These are phyloP conservation scores for Zhuqinia jingwanae DNA, from an alignment of 2,888 invertebrate genomes.

Conservation along the genomic window DNA sequence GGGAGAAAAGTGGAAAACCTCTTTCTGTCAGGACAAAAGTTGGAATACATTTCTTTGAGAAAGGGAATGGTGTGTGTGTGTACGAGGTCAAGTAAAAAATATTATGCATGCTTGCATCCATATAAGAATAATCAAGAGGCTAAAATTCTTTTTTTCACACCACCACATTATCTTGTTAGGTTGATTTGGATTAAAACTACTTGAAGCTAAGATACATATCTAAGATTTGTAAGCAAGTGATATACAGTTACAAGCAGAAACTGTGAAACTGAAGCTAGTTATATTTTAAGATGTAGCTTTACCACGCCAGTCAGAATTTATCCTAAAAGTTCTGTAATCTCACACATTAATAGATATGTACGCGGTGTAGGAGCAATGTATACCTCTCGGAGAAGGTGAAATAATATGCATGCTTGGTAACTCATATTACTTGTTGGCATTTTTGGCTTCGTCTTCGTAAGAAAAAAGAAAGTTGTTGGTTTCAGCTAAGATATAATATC, in stretches of 20 bases:
- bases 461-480: slow-evolving; percentile 64
- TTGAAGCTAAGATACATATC: no score
- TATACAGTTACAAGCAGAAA: slow-evolving; percentile 2
- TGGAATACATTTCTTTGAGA: slow-evolving; percentile 67
- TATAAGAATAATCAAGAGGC: not conserved
- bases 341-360: no score
- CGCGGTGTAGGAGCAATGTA: no score
- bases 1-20: slow-evolving; percentile 60
- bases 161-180: slow-evolving; percentile 51
- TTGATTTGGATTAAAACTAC: slow-evolving; percentile 57
- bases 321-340: no score
- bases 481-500: slow-evolving; percentile 48
- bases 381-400: no score
- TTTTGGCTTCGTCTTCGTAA: no score
- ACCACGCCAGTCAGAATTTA: slow-evolving; percentile 1
- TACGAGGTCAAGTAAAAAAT: no score
- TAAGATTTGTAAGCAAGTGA: no score
- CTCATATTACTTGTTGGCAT: no score
- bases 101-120: slow-evolving; percentile 52
- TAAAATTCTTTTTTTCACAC: slow-evolving; percentile 7
- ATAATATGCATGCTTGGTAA: no score
- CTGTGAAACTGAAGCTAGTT: not conserved
- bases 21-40: slow-evolving; percentile 60
- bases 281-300: no score
- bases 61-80: slow-evolving; percentile 39